Base-by-base conservation (phyloP, 2,113 vertebrate species). In the Phrynosoma blainvillii region DNA sequence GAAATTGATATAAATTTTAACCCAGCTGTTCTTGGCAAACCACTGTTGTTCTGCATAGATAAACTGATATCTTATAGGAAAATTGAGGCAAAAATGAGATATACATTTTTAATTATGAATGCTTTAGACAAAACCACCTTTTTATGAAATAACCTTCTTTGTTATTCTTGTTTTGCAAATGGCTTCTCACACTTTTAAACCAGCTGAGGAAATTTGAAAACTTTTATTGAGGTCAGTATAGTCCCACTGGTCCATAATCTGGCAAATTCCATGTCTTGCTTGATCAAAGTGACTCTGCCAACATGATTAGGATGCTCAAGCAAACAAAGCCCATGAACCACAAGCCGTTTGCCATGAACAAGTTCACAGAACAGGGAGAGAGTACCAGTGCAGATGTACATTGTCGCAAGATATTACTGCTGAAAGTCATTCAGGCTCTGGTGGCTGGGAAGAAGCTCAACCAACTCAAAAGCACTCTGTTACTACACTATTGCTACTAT, bases 201-300 rank as follows among this genome's bases (percentile, higher is more conserved):
- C 80, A 62, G 68, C 68, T 71, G 85, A 80, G 36, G 73, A 87
- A 88, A 32, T 52, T 75, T 25, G 30, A 52, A 65, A 88, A 54
- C 87, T 87, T 95, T 94, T 95, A 95, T 95, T 91, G 92, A 95
- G 95, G 94, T 95, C 91, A 71, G 54, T 0, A 0, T 78, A 92
- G 92, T 88, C 62, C 47, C 74, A 66, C 66, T 70, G 81, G 94
- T 91, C 94, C 89, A 88, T 88, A 93, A 90, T 93, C 56, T 92
- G 88, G 47, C 78, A 89, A 93, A 90, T 56, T 87, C 78, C 89
- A 85, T 94, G 93, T 95, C 18, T 6, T 87, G 23, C 66, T 81
- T 94, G 95, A 96, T 96, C 94, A 94, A 93, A 95, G 92, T 96
- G 94, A 96, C 94, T 96, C 88, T 91, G 94, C 95, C 95, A 96